phyloP scores from a whole-genome alignment of 2,797 vertebrate species.

The Acanthopagrus latus region DNA sequence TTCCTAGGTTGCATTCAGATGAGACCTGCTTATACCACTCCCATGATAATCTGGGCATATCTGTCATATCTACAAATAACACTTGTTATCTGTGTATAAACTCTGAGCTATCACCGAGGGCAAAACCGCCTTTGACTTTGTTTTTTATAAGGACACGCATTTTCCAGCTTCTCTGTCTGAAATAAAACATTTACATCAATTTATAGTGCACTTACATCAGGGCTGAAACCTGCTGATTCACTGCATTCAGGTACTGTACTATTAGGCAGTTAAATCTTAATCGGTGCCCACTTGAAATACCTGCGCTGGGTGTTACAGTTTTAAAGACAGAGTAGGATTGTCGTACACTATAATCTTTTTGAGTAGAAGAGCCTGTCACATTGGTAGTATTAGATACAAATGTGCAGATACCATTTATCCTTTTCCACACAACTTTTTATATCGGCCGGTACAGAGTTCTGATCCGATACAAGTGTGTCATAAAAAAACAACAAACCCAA shows the following conservation, averaged over 20 bases:
- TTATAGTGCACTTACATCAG: fast-evolving
- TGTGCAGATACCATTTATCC: no score
- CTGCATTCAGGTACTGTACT: no score
- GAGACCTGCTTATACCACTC: conserved; percentile 57
- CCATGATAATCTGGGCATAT: conserved; percentile 58
- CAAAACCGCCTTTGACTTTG: conserved; percentile 12
- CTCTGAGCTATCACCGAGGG: background rate
- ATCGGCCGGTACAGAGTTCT: no score
- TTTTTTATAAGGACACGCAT: background rate
- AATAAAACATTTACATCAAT: background rate
- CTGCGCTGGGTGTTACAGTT: no score
- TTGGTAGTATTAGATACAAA: background rate
- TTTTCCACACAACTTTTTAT: no score
- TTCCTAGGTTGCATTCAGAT: conserved; percentile 68
- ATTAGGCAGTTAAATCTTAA: no score
- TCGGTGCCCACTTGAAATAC: no score
- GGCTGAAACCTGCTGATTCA: background rate
- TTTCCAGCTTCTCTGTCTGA: background rate
- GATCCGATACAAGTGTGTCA: no score
- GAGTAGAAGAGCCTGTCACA: background rate
- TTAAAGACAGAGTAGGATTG: no score
- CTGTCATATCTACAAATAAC: conserved; percentile 32
- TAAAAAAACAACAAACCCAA: no score
- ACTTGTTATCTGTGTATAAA: conserved; percentile 46
- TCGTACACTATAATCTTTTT: background rate